Evolutionary conservation across 2,113 vertebrate species (phyloP).

Genomic region (Oryctolagus cuniculus): DNA sequence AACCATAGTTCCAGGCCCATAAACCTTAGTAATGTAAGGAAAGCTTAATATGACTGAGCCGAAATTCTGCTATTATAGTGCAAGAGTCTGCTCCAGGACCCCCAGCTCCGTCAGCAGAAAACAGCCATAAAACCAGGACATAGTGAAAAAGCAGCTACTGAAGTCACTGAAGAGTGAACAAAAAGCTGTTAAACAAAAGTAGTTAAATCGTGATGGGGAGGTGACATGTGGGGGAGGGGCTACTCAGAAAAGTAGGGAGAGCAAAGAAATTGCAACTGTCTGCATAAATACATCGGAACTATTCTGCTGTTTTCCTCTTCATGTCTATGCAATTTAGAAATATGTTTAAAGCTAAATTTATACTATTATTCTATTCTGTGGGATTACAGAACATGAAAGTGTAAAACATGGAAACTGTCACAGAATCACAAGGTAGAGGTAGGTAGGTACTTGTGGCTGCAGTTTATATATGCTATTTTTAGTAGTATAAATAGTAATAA

Average conservation of each 20-base stretch:
- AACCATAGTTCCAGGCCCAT: not conserved
- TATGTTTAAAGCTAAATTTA: not conserved
- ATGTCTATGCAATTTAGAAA: not conserved
- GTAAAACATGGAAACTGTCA: not conserved
- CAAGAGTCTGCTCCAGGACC: not conserved
- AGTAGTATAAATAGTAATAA: not conserved
- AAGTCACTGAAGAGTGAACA: not conserved
- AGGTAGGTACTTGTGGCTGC: not conserved
- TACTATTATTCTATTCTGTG: not conserved
- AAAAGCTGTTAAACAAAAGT: not conserved
- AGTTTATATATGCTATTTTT: not conserved
- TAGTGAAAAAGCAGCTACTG: not conserved
- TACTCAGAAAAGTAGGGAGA: not conserved
- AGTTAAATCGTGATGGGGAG: not conserved
- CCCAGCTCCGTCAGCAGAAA: conserved; percentile 30
- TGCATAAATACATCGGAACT: not conserved
- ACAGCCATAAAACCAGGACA: not conserved
- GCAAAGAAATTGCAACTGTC: not conserved
- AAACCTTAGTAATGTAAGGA: conserved; percentile 27
- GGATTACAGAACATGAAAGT: not conserved
- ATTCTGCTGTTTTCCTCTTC: not conserved
- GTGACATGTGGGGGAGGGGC: not conserved
- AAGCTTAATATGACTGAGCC: not conserved
- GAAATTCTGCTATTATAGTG: conserved; percentile 1
- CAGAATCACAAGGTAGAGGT: not conserved